Conservation (phyloP, 2,113 vertebrate genomes). For the Laterallus jamaicensis region DNA sequence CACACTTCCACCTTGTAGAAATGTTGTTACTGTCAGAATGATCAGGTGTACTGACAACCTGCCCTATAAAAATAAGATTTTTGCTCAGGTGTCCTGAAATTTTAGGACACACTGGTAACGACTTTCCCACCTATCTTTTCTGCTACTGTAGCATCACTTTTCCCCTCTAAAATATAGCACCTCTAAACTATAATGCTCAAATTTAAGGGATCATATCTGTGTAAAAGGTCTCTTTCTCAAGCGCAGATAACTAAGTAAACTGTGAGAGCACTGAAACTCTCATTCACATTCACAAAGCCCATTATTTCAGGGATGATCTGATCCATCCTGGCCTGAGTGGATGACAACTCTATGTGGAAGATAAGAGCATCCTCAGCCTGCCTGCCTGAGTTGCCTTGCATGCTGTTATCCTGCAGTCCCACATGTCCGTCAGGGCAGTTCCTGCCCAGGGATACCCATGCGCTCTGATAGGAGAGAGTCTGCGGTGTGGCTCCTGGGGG, state of each 20-base stretch:
- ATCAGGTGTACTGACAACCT: neutral
- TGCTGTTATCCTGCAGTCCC: rapidly evolving
- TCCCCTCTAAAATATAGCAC: neutral
- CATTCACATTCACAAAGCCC: neutral
- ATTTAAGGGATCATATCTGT: neutral
- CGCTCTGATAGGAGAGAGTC: rapidly evolving
- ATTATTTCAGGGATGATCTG: neutral
- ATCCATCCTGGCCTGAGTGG: neutral
- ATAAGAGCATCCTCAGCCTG: neutral
- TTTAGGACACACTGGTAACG: neutral
- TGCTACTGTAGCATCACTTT: neutral
- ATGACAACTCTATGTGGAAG: neutral
- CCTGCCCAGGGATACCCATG: neutral
- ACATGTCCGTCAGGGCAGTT: rapidly evolving
- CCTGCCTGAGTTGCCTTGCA: neutral
- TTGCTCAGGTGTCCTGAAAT: neutral
- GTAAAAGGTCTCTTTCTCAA: neutral
- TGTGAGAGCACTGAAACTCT: neutral
- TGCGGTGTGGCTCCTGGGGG: neutral
- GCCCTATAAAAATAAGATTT: neutral
- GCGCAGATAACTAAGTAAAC: neutral
- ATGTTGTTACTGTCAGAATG: neutral
- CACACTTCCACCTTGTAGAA: neutral
- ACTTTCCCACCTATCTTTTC: neutral
- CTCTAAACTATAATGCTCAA: neutral